Base-by-base conservation (phyloP, 2,888 invertebrate genomes). In the Heliconius erato region DNA sequence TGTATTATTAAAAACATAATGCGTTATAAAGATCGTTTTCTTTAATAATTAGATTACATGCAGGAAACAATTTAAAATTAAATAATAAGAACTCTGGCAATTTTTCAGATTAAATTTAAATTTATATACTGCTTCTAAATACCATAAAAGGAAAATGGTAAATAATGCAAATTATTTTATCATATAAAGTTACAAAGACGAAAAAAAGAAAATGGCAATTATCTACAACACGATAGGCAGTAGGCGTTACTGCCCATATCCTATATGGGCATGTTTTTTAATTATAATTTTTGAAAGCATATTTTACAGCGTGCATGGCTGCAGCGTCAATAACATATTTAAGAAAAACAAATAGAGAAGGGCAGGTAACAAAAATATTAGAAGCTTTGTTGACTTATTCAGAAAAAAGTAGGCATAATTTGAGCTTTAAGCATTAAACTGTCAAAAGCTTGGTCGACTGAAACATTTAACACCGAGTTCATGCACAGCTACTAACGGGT, bases 1-100 rank as follows among this genome's bases (percentile, higher is more conserved):
- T 94, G 91, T 40, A 44, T 76, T 40, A 32, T 83, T 83, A 80
- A 80, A 81, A 83, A 85, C 87, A 35, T 32, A 28, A 65, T 12
- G 12, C 1, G n/a, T 28, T 44, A 78, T 65, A 14, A 26, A 71
- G 16, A 68, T 54, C 3, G 32, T n/a, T 63, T 28, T 69, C 40
- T 40, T 28, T 11, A 12, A 68, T 23, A 16, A 44, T 71, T 77
- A 19, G 14, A 69, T 40, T 81, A 82, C 82, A 82, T 82, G 82
- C 82, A 82, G 54, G 23, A 67, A 77, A 78, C 9, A 26, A 40
- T 28, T 78, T 65, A 26, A 59, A 35, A 65, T 67, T 23, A 49
- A 76, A 40, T 76, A 63, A 23, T 26, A 40, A 35, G n/a, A 76
- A 76, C 23, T 74, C 9, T 76, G 23, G 59, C 14, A 35, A 63